Evolutionary conservation across 92 coral and sea anemone species (phyloP), one percentile per base, ranked within the genome.

Genomic region (Porites lobata): DNA sequence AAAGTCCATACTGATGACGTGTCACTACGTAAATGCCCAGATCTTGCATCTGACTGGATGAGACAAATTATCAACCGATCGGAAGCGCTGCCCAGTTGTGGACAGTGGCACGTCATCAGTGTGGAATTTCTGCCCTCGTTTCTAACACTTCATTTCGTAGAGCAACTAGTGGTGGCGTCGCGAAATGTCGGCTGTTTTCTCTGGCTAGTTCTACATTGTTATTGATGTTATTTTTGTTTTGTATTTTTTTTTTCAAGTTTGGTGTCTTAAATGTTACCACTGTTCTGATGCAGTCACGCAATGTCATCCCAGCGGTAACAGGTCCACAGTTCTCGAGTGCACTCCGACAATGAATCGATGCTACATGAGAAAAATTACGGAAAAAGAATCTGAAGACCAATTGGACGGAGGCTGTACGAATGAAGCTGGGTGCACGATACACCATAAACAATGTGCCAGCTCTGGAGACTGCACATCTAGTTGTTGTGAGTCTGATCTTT

Each of bases 371-470:
- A 65, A 7, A 9, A 47, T 85, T 38, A 17, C 15, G 54, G 53
- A 77, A 67, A 53, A n/a, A 21, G 75, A 50, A 18, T 72, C 65
- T 2, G 89, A 76, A 58, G 89, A 85, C 20, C 15, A 65, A 57
- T 14, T 85, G 20, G 47, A 77, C 1, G 75, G 29, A 85, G 84
- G 84, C 32, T 85, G 89, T 32, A 77, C 84, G 6, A 85, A 85
- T 85, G 83, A 85, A 12, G 89, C 65, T 13, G 72, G 73, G 20
- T 85, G 89, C 32, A 24, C 7, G 14, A 85, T 85, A 54, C 17
- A 17, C 1, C 8, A 50, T 10, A 78, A 78, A 14, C 7, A 76
- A 15, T 76, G 89, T 47, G 6, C 3, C 0, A 53, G 32, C 18
- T 17, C 66, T 11, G 89, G 62, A 2, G 89, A 76, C 20, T 85